A percentile compares a stretch with the other conserved stretches of the same genome.
Evolutionary conservation across 2,113 vertebrate species (phyloP).

Genomic region (Charadrius vociferus): DNA sequence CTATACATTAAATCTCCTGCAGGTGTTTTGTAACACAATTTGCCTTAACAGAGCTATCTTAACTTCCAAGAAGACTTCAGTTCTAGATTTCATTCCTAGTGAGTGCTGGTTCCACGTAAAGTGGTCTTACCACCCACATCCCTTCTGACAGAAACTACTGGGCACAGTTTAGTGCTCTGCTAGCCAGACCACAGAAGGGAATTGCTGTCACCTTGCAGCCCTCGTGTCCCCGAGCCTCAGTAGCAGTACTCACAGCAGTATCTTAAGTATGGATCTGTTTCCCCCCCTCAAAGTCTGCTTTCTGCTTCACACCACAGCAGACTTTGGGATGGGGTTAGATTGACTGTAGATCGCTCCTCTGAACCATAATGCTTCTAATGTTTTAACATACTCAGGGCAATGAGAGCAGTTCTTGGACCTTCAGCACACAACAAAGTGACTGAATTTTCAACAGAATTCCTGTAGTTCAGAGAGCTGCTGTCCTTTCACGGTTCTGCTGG

Average conservation of each 20-base stretch:
- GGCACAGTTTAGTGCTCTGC: not conserved
- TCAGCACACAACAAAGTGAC: fast-evolving
- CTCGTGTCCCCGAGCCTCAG: fast-evolving
- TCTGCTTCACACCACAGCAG: not conserved
- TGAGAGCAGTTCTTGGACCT: fast-evolving
- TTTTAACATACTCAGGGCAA: fast-evolving
- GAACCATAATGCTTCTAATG: fast-evolving
- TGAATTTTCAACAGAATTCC: fast-evolving
- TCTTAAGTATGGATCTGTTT: fast-evolving
- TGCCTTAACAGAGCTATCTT: not conserved
- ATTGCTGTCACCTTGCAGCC: not conserved
- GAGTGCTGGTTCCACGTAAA: not conserved
- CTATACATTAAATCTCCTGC: not conserved
- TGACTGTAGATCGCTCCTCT: not conserved
- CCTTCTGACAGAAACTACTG: not conserved
- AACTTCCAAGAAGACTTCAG: not conserved
- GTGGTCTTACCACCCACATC: fast-evolving
- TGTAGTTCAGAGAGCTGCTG: fast-evolving
- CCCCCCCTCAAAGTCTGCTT: fast-evolving
- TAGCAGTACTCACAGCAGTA: fast-evolving
- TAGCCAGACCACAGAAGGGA: fast-evolving
- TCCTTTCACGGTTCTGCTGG: not conserved
- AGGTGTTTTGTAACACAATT: not conserved
- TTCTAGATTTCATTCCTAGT: not conserved
- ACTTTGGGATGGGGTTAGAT: fast-evolving